Conservation (phyloP, 2,888 invertebrate species). For the Nemurella pictetii region DNA sequence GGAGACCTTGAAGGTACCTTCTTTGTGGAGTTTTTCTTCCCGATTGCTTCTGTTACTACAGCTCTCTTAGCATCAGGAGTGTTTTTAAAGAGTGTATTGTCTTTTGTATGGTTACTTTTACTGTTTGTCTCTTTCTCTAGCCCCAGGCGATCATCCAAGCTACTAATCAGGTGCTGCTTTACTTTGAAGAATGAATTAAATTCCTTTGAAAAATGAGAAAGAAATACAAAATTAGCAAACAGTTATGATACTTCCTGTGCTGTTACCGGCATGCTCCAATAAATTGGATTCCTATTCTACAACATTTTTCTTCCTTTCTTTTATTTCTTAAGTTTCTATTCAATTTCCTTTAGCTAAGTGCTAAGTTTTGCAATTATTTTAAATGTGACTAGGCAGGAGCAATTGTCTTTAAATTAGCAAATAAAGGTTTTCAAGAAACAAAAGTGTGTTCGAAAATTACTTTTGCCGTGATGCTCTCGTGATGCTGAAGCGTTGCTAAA, state of each 20-base stretch:
- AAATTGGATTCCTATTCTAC: no score
- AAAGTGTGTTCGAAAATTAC: no score
- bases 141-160: slow-evolving; percentile 55
- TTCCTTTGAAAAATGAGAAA: slow-evolving; percentile 8
- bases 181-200: slow-evolving; percentile 33
- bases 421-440: no score
- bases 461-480: slow-evolving; percentile 61
- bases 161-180: slow-evolving; percentile 52
- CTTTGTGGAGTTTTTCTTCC: neutral
- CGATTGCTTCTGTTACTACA: neutral
- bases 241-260: no score
- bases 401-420: neutral
- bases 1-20: neutral
- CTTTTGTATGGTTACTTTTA: slow-evolving; percentile 36
- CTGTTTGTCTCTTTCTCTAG: slow-evolving; percentile 54
- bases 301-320: no score
- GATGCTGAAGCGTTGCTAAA: slow-evolving; percentile 60
- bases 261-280: no score
- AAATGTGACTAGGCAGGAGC: neutral
- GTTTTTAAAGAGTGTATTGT: neutral
- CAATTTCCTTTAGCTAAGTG: no score
- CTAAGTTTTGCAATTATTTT: no score
- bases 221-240: neutral
- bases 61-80: neutral
- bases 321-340: no score